A percentile compares a stretch with the other conserved stretches of the same genome.
These are phyloP conservation scores for Chroicocephalus ridibundus DNA, from an alignment of 2,113 vertebrate genomes.

Conservation along the genomic window DNA sequence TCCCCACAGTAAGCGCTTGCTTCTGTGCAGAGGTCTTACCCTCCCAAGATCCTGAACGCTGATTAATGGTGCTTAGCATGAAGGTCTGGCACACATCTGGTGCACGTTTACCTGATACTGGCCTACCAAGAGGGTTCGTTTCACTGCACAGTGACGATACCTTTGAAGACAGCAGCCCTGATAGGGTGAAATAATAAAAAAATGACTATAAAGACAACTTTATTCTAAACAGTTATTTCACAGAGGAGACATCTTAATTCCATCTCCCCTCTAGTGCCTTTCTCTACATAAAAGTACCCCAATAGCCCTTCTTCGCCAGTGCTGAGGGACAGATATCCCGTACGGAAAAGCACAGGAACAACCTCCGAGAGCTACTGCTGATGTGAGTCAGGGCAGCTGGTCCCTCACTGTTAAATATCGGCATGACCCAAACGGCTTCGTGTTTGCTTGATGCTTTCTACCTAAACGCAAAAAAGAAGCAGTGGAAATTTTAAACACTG, in stretches of 20 bases:
- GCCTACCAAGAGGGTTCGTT: background rate
- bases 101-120: background rate
- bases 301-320: accelerated
- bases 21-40: background rate
- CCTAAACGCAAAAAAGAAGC: background rate
- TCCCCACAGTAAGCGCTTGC: background rate
- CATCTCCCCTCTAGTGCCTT: background rate
- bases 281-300: background rate
- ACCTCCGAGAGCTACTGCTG: background rate
- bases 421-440: background rate
- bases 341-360: background rate
- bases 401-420: background rate
- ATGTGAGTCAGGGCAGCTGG: background rate
- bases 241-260: background rate
- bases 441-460: background rate
- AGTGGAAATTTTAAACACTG: slow-evolving; percentile 46
- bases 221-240: background rate
- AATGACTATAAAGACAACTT: background rate
- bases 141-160: background rate
- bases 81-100: background rate
- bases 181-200: background rate
- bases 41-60: background rate
- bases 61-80: background rate
- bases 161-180: background rate
- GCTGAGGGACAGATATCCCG: background rate